Percentiles rank a stretch among this genome's conserved stretches.
These are phyloP conservation scores for Melanotaenia trifasciata DNA, from an alignment of 2,797 vertebrate species.

Conservation along the genomic window DNA sequence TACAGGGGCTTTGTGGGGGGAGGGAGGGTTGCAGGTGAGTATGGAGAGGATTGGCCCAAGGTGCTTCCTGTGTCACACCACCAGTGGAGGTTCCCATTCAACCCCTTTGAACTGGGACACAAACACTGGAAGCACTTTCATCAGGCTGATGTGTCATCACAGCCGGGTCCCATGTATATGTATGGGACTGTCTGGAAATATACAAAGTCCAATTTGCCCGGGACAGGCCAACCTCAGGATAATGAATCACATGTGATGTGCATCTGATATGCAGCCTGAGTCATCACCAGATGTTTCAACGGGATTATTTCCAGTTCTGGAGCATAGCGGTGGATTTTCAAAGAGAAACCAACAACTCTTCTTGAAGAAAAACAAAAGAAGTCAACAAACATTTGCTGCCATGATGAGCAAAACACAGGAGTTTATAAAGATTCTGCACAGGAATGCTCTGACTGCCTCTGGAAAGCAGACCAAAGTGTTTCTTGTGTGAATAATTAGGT, in stretches of 20 bases:
- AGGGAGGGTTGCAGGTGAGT: conserved; percentile 62
- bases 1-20: conserved; percentile 16
- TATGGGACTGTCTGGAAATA: conserved; percentile 82
- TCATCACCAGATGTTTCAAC: conserved; percentile 83
- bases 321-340: conserved; percentile 59
- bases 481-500: conserved; percentile 73
- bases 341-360: conserved; percentile 58
- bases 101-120: conserved; percentile 74
- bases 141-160: conserved; percentile 78
- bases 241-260: conserved; percentile 84
- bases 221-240: conserved; percentile 79
- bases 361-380: conserved; percentile 52
- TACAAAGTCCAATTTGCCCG: conserved; percentile 82
- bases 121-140: conserved; percentile 83
- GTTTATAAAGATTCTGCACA: conserved; percentile 45
- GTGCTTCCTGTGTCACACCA: conserved; percentile 80
- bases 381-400: conserved; percentile 67
- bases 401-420: conserved; percentile 45
- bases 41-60: conserved; percentile 75
- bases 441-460: conserved; percentile 47
- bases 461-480: conserved; percentile 68
- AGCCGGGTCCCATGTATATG: conserved; percentile 81
- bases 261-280: conserved; percentile 81
- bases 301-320: conserved; percentile 78
- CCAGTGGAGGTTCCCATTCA: conserved; percentile 74